Evolutionary conservation across 2,113 vertebrate species (phyloP).

Genomic region (Paramormyrops kingsleyae): DNA sequence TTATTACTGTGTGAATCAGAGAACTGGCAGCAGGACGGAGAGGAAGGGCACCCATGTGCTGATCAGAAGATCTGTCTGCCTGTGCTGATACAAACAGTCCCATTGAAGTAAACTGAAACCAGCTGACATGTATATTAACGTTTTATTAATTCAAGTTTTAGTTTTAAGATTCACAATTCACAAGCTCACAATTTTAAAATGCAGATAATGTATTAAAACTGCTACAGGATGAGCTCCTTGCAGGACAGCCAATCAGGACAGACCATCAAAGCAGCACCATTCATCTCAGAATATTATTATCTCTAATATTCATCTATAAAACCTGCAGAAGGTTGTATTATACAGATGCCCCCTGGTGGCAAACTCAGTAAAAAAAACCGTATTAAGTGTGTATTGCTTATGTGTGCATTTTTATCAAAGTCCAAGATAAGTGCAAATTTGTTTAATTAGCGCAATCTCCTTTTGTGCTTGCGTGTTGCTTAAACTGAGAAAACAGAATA

Average conservation of each 20-base stretch:
- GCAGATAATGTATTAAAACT: slow-evolving; percentile 29
- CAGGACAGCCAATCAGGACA: neutral
- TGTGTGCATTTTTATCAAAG: neutral
- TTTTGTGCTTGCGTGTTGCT: neutral
- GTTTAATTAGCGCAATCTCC: neutral
- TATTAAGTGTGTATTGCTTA: neutral
- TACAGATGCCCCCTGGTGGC: neutral
- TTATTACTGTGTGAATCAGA: neutral
- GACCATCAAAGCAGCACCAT: neutral
- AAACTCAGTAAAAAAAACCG: neutral
- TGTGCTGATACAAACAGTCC: neutral
- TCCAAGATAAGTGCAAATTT: neutral
- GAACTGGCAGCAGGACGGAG: neutral
- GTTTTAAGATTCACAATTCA: slow-evolving; percentile 36
- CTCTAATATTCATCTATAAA: neutral
- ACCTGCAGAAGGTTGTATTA: neutral
- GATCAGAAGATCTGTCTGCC: neutral
- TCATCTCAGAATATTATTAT: neutral
- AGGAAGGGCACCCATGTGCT: neutral
- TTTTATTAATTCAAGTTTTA: slow-evolving; percentile 39
- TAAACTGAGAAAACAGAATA: neutral
- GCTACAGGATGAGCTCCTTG: slow-evolving; percentile 22
- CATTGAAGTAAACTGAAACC: neutral
- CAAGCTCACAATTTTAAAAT: slow-evolving; percentile 30
- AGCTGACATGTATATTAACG: slow-evolving; percentile 25